Evolutionary conservation across 2,113 vertebrate species (phyloP), one percentile per base, ranked within the genome.

Genomic region (Nesogale talazaci): DNA sequence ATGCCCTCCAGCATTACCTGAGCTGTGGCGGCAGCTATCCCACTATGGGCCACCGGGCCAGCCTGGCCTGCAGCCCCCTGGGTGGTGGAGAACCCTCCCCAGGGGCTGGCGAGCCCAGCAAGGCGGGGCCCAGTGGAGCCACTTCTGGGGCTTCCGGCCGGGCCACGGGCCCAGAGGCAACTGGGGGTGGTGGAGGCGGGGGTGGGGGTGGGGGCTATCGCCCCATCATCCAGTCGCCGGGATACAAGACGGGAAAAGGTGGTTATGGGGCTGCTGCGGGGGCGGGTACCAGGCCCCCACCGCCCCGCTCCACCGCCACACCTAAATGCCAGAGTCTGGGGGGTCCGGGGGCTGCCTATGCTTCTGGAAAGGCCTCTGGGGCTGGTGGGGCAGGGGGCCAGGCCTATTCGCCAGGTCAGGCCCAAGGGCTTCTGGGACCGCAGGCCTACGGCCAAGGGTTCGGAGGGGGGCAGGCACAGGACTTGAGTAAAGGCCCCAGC

Each of bases 21-120:
- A 99, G 99, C 97, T 99, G 99, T 72, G 99, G 98, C 8, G 99
- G 99, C 0, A 98, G 98, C 31, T 99, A 99, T 96, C 98, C 99
- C 93, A 99, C 99, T 94, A 98, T 99, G 96, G 97, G 98, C 0
- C 98, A 98, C 52, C 97, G 98, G 3, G 95, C 98, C 10, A 98
- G 98, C 14, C 98, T 99, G 25, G 98, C 99, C 38, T 99, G 99
- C 95, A 99, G 99, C 95, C 99, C 99, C 0, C 52, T 99, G 65
- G 99, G 98, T 0, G 99, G 98, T 0, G 99, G 98, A 0, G 99
- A 99, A 8, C 99, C 99, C 59, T 99, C 99, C 3, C 99, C 99
- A 0, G 99, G 97, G 4, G 83, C 96, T 29, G 97, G 97, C 59
- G 94, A 98, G 95, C 86, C 97, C 96, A 97, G 97, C 92, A 97